Evolutionary conservation across 2,888 invertebrate species (phyloP), one percentile per base, ranked within the genome.

Genomic region (Sipunculus nudus): DNA sequence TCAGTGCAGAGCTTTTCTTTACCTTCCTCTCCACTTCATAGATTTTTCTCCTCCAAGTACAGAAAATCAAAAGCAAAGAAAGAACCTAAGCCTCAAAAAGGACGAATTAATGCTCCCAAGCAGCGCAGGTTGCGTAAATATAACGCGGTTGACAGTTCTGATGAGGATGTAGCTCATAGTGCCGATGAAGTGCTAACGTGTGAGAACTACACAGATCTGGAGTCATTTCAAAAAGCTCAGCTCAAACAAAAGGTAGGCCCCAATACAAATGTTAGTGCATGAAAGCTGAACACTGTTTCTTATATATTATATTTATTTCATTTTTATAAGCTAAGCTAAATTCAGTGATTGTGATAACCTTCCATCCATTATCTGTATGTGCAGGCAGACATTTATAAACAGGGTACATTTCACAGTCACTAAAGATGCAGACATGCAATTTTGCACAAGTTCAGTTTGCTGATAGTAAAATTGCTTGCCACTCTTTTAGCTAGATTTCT

Each of bases 171-270:
- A 21, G 23, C 53, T 25, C 40, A 55, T 31, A 60, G 59, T 19
- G 53, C 48, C 13, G 78, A 76, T 57, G 75, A 78, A 32, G 65
- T 74, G n/a, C 71, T 71, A 50, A 59, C 72, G 31, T 63, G 71
- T 19, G 74, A 74, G 40, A 76, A 74, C 54, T 81, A 75, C 66
- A 75, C 76, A 61, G 77, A 78, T 60, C 66, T 81, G 50, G 81
- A 81, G 66, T 74, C 77, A 3, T 80, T 81, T 65, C 81, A 81
- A 58, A 81, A 81, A 61, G 77, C 80, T 48, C 79, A 81, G 61
- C 72, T 80, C 21, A 77, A 74, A 63, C 76, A 78, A 61, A 81
- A 81, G 79, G 82, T 80, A 63, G n/a, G n/a, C 41, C 60, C 43
- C 26, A 31, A 10, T 32, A 46, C n/a, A n/a, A n/a, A n/a, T n/a